These are phyloP conservation scores for Pterois miles DNA, from an alignment of 2,797 vertebrate species.

Conservation along the genomic window DNA sequence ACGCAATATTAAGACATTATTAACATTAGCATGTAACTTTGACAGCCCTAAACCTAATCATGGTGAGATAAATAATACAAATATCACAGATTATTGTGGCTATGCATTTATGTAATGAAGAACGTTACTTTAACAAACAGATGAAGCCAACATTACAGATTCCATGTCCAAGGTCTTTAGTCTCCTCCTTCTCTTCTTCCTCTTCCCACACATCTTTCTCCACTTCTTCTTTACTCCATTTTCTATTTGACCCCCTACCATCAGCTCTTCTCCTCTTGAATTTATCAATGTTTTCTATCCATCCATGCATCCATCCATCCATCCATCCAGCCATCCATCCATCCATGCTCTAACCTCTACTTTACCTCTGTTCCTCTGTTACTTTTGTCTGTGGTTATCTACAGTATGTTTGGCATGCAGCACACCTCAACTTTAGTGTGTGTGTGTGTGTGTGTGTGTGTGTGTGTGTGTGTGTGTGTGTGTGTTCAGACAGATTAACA, in stretches of 20 bases:
- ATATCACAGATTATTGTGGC: background rate
- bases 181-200: background rate
- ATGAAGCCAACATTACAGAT: background rate
- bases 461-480: background rate
- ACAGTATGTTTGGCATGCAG: slow-evolving; percentile 7
- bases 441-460: slow-evolving; percentile 21
- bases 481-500: slow-evolving; percentile 1
- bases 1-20: no score
- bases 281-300: background rate
- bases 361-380: slow-evolving; percentile 44
- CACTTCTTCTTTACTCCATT: background rate
- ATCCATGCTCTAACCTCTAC: slow-evolving; percentile 21
- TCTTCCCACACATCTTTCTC: background rate
- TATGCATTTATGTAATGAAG: background rate
- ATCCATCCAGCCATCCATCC: slow-evolving; percentile 11
- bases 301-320: background rate
- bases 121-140: background rate
- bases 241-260: background rate
- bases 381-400: slow-evolving; percentile 40
- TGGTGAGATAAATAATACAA: no score
- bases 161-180: background rate
- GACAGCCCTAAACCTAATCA: no score
- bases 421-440: background rate
- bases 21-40: no score
- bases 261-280: background rate